These are phyloP conservation scores for Drosophila lutescens DNA, from an alignment of 2,888 invertebrate genomes.

Conservation along the genomic window DNA sequence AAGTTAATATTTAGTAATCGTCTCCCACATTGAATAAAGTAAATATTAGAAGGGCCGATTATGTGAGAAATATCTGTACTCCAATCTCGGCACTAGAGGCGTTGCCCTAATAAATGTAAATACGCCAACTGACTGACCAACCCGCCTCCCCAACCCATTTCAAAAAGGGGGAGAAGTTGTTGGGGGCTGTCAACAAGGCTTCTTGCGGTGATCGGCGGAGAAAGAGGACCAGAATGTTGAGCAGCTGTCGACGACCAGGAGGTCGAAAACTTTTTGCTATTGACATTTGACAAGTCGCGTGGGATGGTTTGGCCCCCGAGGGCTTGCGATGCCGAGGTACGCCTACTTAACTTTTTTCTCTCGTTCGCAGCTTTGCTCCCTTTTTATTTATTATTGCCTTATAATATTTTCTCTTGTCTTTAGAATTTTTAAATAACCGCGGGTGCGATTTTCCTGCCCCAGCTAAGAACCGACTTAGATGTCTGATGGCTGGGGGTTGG, in stretches of 20 bases:
- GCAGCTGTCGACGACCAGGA: constrained; percentile 65
- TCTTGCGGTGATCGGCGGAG: constrained; percentile 56
- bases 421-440: constrained; percentile 81
- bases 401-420: constrained; percentile 70
- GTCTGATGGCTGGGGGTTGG: constrained; percentile 36
- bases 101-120: constrained; percentile 59
- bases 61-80: constrained; percentile 35
- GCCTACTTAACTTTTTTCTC: constrained; percentile 30
- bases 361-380: constrained; percentile 13
- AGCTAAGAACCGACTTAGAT: constrained; percentile 42
- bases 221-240: constrained; percentile 34
- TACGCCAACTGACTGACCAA: constrained; percentile 53
- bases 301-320: constrained; percentile 46
- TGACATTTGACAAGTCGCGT: constrained; percentile 79
- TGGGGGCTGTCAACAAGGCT: constrained; percentile 23
- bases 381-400: constrained; percentile 55
- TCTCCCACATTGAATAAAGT: constrained; percentile 5
- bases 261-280: constrained; percentile 66
- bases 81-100: constrained; percentile 16
- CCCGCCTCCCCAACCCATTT: not conserved
- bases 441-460: constrained; percentile 68
- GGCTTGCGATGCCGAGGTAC: constrained; percentile 9
- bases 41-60: constrained; percentile 53
- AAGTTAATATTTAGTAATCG: constrained; percentile 24
- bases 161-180: not conserved